Evolutionary conservation across 1,140 invertebrate species (phyloP), one percentile per base, ranked within the genome.

Genomic region (Anoplolepis gracilipes): DNA sequence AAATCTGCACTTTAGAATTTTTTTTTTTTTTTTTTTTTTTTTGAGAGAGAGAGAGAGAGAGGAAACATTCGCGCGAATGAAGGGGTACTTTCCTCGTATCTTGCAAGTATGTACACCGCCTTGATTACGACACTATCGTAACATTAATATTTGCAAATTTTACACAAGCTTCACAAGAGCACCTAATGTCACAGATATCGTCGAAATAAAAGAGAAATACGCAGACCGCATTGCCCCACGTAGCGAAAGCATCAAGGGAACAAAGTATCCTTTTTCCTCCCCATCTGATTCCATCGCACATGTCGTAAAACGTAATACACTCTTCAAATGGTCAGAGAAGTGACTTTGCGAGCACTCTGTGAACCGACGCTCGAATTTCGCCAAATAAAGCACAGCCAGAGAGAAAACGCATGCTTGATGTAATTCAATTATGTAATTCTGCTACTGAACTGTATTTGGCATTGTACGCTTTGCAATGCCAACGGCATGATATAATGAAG

Each of bases 321-420:
- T 73, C 78, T 78, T 78, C 55, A 81, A 70, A 72, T 81, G 78
- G 78, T 59, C 55, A 28, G 13, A 13, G 61, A 42, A 42, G n/a
- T n/a, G 28, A 46, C 36, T 72, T 46, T 25, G 67, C 36, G 67
- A 55, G 22, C 16, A 10, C 30, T 72, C 49, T 42, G 61, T 7
- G 61, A 78, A 78, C 4, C 19, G n/a, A 7, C 53, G 28, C 77
- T 36, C 53, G 67, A 46, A 72, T 36, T 42, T 42, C 53, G 67
- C 67, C 67, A 82, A 82, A 82, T 82, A 82, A 61, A 82, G 53
- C 53, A 33, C 13, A 57, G 19, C 33, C 33, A 16, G 16, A 59
- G 39, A 33, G 65, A 72, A 81, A 73, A 62, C 53, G 28, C 28
- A 59, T 73, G 59, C 53, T 70, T 59, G 65, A 72, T 57, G 78